Base-by-base conservation (phyloP, 2,797 vertebrate genomes). In the Xenentodon cancila region DNA sequence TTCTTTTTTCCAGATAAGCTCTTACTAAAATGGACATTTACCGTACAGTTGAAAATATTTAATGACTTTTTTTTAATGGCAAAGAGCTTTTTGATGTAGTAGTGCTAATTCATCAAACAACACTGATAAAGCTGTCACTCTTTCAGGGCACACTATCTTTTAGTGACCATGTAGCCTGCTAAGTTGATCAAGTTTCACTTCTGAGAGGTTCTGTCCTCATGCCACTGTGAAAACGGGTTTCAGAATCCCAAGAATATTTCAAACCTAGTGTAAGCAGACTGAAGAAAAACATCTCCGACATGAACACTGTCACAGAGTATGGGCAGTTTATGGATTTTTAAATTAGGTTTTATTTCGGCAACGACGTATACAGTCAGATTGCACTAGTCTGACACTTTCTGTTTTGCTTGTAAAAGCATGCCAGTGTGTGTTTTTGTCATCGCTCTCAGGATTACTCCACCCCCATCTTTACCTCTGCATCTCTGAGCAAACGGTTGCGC, bases 31-130 rank as follows among this genome's bases (percentile, higher is more conserved):
- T 74, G 82, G 87, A 92, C 89, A 91, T 94, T 94, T 96, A 92
- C 91, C 89, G 90, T 88, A 91, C 85, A 94, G 93, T 90, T 94
- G 92, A 94, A 96, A 95, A 95, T 95, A 96, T 95, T 96, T 93
- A 95, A 96, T 96, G 94, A 94, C 95, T 94, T 92, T 91, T 91
- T 93, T 94, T 95, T 95, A 96, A 95, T 94, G 93, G 94, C 87
- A 93, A 94, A 94, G 93, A 98, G 96, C 95, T 96, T 98, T 98
- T 96, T 95, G 95, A 95, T 97, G 97, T 98, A 95, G 94, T 95
- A 93, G 96, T 94, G 94, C 93, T 96, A 97, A 98, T 96, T 96
- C 92, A 91, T 93, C 94, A 96, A 96, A 95, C 94, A 95, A 94
- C 94, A 95, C 94, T 95, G 94, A 96, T 97, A 94, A 96, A 96